These are phyloP conservation scores for Amphilophus citrinellus DNA, from an alignment of 2,113 vertebrate genomes.

Conservation along the genomic window DNA sequence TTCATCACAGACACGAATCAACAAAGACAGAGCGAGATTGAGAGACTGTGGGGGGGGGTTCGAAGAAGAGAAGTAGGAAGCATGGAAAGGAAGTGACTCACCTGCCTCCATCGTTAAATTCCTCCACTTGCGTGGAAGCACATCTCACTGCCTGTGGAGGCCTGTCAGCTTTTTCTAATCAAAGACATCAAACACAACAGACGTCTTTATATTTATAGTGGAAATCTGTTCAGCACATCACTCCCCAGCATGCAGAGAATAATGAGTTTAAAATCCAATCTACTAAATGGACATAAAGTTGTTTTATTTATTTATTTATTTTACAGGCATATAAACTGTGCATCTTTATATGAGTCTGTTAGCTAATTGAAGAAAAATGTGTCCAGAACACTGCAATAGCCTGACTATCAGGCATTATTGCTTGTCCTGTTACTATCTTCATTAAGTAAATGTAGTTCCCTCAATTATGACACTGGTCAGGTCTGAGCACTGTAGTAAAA, in stretches of 20 bases:
- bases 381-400: background rate
- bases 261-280: constrained; percentile 30
- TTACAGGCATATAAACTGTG: constrained; percentile 7
- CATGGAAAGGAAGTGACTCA: constrained; percentile 23
- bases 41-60: background rate
- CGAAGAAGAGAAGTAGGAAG: background rate
- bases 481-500: background rate
- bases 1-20: constrained; percentile 30
- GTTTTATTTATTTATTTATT: background rate
- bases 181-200: constrained; percentile 25
- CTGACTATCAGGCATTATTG: constrained; percentile 22
- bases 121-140: background rate
- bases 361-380: constrained; percentile 12
- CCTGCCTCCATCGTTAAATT: background rate
- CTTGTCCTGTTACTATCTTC: constrained; percentile 4
- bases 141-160: constrained; percentile 21
- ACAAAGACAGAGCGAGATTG: background rate
- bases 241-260: background rate
- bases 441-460: background rate
- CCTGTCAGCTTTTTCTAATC: constrained; percentile 41
- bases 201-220: constrained; percentile 1
- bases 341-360: constrained; percentile 22
- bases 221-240: background rate
- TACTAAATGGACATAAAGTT: constrained; percentile 32
- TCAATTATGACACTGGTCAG: background rate